Percentiles rank a stretch among this genome's conserved stretches.
phyloP scores from a whole-genome alignment of 2,888 invertebrate species.

The Tuta absoluta region DNA sequence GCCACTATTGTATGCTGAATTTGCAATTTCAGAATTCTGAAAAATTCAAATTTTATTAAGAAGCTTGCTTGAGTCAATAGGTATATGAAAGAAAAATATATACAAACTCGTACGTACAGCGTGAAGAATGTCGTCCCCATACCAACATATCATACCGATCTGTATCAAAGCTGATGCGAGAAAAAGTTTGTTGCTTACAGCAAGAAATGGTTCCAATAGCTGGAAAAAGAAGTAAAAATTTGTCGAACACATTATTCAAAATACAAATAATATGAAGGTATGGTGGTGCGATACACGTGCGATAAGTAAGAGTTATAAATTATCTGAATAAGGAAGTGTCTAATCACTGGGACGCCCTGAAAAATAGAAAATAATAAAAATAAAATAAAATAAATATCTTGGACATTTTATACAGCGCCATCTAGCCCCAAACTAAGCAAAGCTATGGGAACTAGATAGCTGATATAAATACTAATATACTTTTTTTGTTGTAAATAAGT shows the following conservation, averaged over 20 bases:
- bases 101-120: constrained; percentile 58
- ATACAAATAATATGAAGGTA: no score
- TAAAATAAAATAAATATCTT: no score
- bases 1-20: constrained; percentile 65
- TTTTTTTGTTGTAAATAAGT: no score
- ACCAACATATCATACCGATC: constrained; percentile 74
- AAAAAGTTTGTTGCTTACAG: constrained; percentile 68
- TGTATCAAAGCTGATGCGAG: constrained; percentile 67
- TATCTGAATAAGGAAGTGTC: no score
- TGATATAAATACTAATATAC: no score
- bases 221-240: constrained; percentile 35
- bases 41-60: constrained; percentile 21
- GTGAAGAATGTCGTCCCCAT: constrained; percentile 71
- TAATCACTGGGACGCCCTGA: no score
- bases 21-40: constrained; percentile 66
- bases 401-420: no score
- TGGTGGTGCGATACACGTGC: no score
- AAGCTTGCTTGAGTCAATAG: background rate
- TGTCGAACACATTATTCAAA: background rate
- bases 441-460: no score
- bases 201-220: constrained; percentile 69
- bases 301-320: no score
- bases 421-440: no score
- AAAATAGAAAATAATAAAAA: no score
- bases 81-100: constrained; percentile 31